Percentiles rank a stretch among this genome's conserved stretches.
Conservation (phyloP, 2,797 vertebrate species). For the Notolepis coatsorum region DNA sequence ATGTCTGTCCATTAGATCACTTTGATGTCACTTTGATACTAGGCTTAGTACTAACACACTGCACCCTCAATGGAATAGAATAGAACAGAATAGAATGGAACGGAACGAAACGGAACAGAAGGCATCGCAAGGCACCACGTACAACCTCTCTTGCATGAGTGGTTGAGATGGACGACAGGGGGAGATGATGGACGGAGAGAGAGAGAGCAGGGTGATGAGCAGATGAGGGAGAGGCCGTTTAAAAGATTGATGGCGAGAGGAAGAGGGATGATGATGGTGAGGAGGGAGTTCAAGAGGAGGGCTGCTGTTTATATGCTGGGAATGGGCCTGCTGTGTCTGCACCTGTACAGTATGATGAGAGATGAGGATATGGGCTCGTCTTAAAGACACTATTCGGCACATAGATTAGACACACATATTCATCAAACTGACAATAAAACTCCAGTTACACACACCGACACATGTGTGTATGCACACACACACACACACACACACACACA, state of each 20-base stretch:
- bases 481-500: slow-evolving; percentile 5
- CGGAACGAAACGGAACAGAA: too few species aligned
- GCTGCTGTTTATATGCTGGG: not conserved
- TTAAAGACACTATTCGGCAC: slow-evolving; percentile 19
- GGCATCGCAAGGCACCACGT: too few species aligned
- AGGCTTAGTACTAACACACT: too few species aligned
- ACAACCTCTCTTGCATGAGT: slow-evolving; percentile 18
- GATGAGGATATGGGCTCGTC: not conserved
- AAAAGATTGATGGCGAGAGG: slow-evolving; percentile 61
- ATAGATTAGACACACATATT: slow-evolving; percentile 43
- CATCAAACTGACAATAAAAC: slow-evolving; percentile 41
- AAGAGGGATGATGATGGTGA: slow-evolving; percentile 54
- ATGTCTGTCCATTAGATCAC: too few species aligned
- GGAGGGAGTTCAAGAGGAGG: slow-evolving; percentile 54
- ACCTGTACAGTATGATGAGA: slow-evolving; percentile 10
- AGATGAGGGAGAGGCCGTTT: slow-evolving; percentile 63
- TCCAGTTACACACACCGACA: slow-evolving; percentile 29
- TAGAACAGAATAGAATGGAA: not conserved
- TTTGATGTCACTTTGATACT: too few species aligned
- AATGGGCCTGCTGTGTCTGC: slow-evolving; percentile 1
- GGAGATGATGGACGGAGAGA: slow-evolving; percentile 61
- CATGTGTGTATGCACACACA: slow-evolving; percentile 10
- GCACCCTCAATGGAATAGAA: not conserved
- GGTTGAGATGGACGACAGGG: slow-evolving; percentile 45
- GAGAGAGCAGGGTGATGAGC: slow-evolving; percentile 52